Evolutionary conservation across 2,797 vertebrate species (phyloP).

Genomic region (Hyperoplus lanceolatus): DNA sequence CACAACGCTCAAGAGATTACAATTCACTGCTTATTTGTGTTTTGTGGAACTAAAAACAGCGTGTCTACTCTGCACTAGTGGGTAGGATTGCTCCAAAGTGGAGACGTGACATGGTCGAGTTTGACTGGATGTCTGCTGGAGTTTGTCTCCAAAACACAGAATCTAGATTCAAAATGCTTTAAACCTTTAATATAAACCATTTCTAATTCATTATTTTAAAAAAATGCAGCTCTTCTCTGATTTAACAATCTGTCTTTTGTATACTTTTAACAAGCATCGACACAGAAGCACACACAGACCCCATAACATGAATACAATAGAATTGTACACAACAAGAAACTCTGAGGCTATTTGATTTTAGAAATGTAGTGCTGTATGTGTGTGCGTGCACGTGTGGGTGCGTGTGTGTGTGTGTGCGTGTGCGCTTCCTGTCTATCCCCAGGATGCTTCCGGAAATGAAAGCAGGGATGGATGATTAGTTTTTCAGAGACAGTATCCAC

Average conservation of each 20-base stretch:
- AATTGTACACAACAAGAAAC: conserved; percentile 9
- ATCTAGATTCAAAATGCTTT: conserved; percentile 18
- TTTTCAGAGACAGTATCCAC: conserved; percentile 18
- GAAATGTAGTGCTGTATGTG: conserved; percentile 3
- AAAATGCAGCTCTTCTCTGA: conserved; percentile 21
- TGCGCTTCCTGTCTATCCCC: background rate
- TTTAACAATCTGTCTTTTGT: conserved; percentile 33
- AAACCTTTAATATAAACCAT: conserved; percentile 16
- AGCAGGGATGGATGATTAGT: conserved; percentile 42
- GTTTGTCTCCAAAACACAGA: conserved; percentile 28
- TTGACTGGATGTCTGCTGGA: conserved; percentile 40
- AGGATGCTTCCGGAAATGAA: conserved; percentile 46
- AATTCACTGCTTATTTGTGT: conserved; percentile 52
- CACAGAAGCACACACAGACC: conserved; percentile 6
- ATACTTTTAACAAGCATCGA: conserved; percentile 19
- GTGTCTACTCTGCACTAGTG: conserved; percentile 18
- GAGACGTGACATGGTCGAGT: conserved; percentile 24
- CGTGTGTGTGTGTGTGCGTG: background rate
- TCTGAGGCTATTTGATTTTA: conserved; percentile 23
- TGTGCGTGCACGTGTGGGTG: background rate
- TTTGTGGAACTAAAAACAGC: conserved; percentile 27
- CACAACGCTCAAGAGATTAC: conserved; percentile 34
- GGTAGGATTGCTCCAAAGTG: background rate
- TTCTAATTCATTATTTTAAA: conserved; percentile 16
- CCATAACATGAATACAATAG: conserved; percentile 1